A percentile compares a stretch with the other conserved stretches of the same genome.
These are phyloP conservation scores for Hemithea aestivaria DNA, from an alignment of 2,888 invertebrate species.

Conservation along the genomic window DNA sequence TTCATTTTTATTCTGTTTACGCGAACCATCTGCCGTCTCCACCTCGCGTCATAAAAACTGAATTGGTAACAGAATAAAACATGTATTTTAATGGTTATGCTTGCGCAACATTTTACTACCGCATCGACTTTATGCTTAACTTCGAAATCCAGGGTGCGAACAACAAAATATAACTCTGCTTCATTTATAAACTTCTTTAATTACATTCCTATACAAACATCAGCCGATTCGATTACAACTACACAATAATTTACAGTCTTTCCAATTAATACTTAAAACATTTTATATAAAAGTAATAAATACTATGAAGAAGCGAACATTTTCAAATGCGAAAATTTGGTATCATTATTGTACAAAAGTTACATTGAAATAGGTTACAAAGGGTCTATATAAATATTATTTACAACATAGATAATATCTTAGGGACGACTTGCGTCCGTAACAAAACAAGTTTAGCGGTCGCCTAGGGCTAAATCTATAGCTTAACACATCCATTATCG, in stretches of 20 bases:
- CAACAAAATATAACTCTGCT: slow-evolving; percentile 33
- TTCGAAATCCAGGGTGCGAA: slow-evolving; percentile 19
- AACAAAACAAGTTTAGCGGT: slow-evolving; percentile 58
- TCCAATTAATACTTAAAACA: slow-evolving; percentile 74
- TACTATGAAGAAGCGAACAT: slow-evolving; percentile 67
- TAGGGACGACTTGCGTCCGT: slow-evolving; percentile 54
- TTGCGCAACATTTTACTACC: slow-evolving; percentile 40
- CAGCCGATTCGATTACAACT: slow-evolving; percentile 70
- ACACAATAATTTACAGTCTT: slow-evolving; percentile 78
- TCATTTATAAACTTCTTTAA: slow-evolving; percentile 73
- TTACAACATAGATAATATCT: slow-evolving; percentile 49
- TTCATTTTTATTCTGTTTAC: slow-evolving; percentile 69
- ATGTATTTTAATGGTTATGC: slow-evolving; percentile 48
- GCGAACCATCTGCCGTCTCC: slow-evolving; percentile 60
- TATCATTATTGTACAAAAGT: slow-evolving; percentile 77
- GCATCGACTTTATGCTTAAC: slow-evolving; percentile 31
- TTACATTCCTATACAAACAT: slow-evolving; percentile 75
- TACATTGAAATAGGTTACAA: slow-evolving; percentile 56
- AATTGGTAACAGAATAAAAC: slow-evolving; percentile 63
- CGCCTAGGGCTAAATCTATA: slow-evolving; percentile 57
- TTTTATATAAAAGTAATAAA: slow-evolving; percentile 69
- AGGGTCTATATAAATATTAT: slow-evolving; percentile 51
- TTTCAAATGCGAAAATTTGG: slow-evolving; percentile 75
- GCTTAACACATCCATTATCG: slow-evolving; percentile 52
- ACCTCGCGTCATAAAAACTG: slow-evolving; percentile 60